phyloP scores from a whole-genome alignment of 1,140 invertebrate species.

The Saccostrea cuccullata region DNA sequence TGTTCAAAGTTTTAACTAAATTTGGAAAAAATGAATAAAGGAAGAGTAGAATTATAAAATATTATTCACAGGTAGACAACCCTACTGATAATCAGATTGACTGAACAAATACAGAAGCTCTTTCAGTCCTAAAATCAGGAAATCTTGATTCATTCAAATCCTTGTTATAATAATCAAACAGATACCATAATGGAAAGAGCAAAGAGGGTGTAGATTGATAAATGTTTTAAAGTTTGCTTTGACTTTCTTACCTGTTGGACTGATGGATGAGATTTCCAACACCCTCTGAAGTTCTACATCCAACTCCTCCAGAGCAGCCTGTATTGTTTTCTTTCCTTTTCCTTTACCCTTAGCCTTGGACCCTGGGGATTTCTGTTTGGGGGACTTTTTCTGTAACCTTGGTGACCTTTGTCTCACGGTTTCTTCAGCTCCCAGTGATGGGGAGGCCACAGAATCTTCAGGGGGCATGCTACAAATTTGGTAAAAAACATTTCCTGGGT shows the following conservation, averaged over 20 bases:
- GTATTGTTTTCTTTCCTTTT: slow-evolving; percentile 42
- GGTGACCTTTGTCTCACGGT: neutral
- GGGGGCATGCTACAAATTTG: slow-evolving; percentile 22
- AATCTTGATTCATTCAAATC: too few relatives aligned
- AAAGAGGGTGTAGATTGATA: too few relatives aligned
- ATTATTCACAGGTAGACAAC: too few relatives aligned
- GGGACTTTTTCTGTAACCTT: slow-evolving; percentile 27
- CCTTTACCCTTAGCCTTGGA: slow-evolving; percentile 43
- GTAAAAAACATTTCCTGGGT: too few relatives aligned
- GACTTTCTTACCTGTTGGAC: slow-evolving; percentile 53
- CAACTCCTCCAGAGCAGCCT: slow-evolving; percentile 63
- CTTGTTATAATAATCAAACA: too few relatives aligned
- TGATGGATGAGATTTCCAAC: slow-evolving; percentile 63
- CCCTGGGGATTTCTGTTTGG: slow-evolving; percentile 41
- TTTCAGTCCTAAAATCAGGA: too few relatives aligned
- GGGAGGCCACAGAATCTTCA: neutral
- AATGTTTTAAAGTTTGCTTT: neutral
- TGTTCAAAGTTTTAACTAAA: too few relatives aligned
- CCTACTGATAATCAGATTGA: too few relatives aligned
- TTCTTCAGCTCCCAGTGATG: neutral
- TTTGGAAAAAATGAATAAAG: too few relatives aligned
- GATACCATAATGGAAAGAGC: too few relatives aligned
- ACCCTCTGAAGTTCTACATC: slow-evolving; percentile 67
- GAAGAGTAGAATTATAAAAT: too few relatives aligned
- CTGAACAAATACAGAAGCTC: too few relatives aligned